Evolutionary conservation across 2,797 vertebrate genomes (phyloP), one percentile per base, ranked within the genome.

Genomic region (Sitta carolinensis): DNA sequence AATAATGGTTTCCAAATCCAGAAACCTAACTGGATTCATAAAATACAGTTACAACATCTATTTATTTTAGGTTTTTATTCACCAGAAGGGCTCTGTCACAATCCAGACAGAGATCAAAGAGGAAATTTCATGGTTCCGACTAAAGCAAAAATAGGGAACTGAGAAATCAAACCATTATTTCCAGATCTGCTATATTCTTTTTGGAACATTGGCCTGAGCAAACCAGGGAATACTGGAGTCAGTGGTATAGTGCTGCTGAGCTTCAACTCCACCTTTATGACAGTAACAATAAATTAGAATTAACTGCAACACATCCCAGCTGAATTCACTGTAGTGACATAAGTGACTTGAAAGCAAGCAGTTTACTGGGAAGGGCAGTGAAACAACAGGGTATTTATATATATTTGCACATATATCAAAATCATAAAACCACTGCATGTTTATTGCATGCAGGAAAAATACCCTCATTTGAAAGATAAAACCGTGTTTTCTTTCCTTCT

Each of bases 371-470:
- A 79, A 84, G 40, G 47, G 48, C 11, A 5, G 51, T 51, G 30
- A 81, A 92, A 27, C 30, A 75, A 73, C 22, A 42, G 17, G 45
- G 4, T 47, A 89, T 81, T 83, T 90, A 72, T 57, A 69, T 36
- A 10, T 36, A 36, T 36, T 62, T 79, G 42, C 48, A 69, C 26
- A 90, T 62, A 43, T 10, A 84, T 91, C 73, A 81, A 66, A 84
- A 63, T 76, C n/a, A 32, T 69, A 70, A 64, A 89, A 85, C 34
- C 34, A 83, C 30, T 68, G 47, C 34, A 84, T 32, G 29, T 59
- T 92, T 89, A 93, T 17, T 80, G 19, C 64, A 80, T 36, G 57
- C 42, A 87, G n/a, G 58, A 96, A 91, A 95, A 84, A 94, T 16
- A 93, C 5, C 32, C 40, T 80, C 68, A 85, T 80, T 30, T 84